Evolutionary conservation across 2,113 vertebrate genomes (phyloP), one percentile per base, ranked within the genome.

Genomic region (Hippocampus barbouri): DNA sequence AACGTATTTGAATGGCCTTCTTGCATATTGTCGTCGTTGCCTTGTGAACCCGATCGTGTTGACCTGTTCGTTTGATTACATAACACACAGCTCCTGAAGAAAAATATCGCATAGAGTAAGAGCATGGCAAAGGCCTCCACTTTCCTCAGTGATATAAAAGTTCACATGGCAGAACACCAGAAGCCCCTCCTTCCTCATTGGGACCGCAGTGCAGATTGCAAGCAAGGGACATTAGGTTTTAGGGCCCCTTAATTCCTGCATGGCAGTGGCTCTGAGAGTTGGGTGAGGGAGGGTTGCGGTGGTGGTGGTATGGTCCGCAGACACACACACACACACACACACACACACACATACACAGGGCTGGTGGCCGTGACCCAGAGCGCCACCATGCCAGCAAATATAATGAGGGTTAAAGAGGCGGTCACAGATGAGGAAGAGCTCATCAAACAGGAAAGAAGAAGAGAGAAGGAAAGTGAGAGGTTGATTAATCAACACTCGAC

Each of bases 171-270:
- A 89, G 87, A 91, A 92, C 89, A 82, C 71, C 75, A 77, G 89
- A 84, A 86, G 81, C 84, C 79, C 84, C 86, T 84, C 85, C 77
- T 81, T 78, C 78, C 62, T 61, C 69, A 1, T 59, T 76, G 72
- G 61, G 81, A 79, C 83, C 85, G 74, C 78, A 76, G 85, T 88
- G 83, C 82, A 85, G 85, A 90, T 88, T 85, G 86, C 85, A 85
- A 78, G 70, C 45, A 77, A 72, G 91, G 89, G 75, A 88, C 91
- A 91, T 91, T 91, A 93, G 89, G 80, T 90, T 93, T 93, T 90
- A 93, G 86, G 80, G 77, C 81, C 74, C 65, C 86, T 80, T 86
- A 86, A 92, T 91, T 89, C 84, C 84, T 38, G 45, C 64, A 76
- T 86, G 85, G 87, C 86, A 81, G 82, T 65, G 77, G 72, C 62